Conservation (phyloP, 2,113 vertebrate species). For the Heterocephalus glaber region DNA sequence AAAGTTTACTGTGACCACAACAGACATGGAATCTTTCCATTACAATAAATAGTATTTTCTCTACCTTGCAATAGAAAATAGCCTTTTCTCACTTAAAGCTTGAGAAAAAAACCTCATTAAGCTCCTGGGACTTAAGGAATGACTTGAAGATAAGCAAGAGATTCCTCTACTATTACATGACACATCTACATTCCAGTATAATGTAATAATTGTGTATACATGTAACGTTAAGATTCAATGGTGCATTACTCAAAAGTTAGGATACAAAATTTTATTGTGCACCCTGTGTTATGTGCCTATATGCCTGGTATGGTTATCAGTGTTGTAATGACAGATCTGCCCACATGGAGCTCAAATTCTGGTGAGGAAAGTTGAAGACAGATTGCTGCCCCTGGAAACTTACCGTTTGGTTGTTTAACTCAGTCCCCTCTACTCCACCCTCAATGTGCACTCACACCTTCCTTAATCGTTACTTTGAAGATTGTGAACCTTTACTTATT, state of each 20-base stretch:
- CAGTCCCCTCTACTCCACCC: not conserved
- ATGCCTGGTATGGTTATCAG: not conserved
- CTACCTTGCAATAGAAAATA: not conserved
- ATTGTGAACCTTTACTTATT: not conserved
- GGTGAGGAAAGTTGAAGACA: not conserved
- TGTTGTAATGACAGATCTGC: not conserved
- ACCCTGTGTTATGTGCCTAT: not conserved
- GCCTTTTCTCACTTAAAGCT: not conserved
- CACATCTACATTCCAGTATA: not conserved
- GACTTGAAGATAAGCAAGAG: not conserved
- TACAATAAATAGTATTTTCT: not conserved
- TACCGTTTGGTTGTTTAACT: not conserved
- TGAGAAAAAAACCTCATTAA: slow-evolving; percentile 1
- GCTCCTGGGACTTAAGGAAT: not conserved
- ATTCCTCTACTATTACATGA: not conserved
- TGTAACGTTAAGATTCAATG: not conserved
- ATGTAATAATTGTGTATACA: not conserved
- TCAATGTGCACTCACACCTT: not conserved
- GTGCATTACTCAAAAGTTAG: not conserved
- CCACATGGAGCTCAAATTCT: not conserved
- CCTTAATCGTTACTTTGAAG: not conserved
- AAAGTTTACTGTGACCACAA: not conserved
- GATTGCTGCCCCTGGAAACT: not conserved
- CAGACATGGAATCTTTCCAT: slow-evolving; percentile 40
- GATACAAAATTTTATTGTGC: not conserved